These are phyloP conservation scores for Pterobdella sp. DNA, from an alignment of 2,888 invertebrate species.

Conservation along the genomic window DNA sequence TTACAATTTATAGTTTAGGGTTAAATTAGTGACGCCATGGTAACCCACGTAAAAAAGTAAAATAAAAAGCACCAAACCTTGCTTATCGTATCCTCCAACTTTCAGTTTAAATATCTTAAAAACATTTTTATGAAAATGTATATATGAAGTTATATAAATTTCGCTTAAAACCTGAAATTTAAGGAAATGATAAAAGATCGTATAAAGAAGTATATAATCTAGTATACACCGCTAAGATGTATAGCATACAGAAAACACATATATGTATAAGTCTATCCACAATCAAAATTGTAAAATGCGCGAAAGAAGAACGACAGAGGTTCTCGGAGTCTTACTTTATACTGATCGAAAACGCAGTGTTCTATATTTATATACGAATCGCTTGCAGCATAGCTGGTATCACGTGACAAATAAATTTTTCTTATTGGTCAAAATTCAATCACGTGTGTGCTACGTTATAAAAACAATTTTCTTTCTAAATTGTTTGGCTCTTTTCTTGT, in stretches of 20 bases:
- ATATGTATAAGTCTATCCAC: no score
- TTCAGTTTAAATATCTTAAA: no score
- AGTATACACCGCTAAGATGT: background rate
- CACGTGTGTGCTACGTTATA: slow-evolving; percentile 29
- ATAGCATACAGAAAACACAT: slow-evolving; percentile 4
- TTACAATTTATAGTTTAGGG: background rate
- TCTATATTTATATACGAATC: slow-evolving; percentile 26
- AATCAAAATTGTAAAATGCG: no score
- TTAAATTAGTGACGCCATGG: background rate
- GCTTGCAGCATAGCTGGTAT: slow-evolving; percentile 27
- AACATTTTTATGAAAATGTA: no score
- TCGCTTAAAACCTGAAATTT: background rate
- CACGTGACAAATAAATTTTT: slow-evolving; percentile 22
- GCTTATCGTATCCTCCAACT: background rate
- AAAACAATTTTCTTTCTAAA: slow-evolving; percentile 15
- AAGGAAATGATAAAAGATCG: background rate
- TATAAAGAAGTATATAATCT: background rate
- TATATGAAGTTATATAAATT: background rate
- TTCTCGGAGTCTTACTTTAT: background rate
- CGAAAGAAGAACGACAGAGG: no score
- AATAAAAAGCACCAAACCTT: slow-evolving; percentile 12
- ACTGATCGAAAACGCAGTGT: slow-evolving; percentile 13
- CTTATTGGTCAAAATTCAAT: slow-evolving; percentile 17
- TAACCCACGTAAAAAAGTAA: background rate
- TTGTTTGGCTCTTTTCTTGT: no score